Conservation (phyloP, 2,888 invertebrate genomes). For the Lochmaea capreae region DNA sequence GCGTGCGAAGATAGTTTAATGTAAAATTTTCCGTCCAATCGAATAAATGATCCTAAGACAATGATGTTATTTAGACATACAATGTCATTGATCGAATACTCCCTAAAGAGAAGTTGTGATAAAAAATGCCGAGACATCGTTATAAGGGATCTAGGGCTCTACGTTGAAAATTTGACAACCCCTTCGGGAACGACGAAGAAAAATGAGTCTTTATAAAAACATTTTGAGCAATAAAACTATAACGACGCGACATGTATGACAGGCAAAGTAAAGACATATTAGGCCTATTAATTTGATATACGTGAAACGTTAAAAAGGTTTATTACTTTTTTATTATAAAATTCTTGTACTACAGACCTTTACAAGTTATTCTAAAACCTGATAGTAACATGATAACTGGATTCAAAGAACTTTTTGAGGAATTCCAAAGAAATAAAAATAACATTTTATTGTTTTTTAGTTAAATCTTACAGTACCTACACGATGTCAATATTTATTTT, state of each 20-base stretch:
- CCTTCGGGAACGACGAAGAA: conserved; percentile 61
- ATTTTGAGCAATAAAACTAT: conserved; percentile 65
- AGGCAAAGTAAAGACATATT: conserved; percentile 47
- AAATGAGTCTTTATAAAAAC: conserved; percentile 66
- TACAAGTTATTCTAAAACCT: neutral
- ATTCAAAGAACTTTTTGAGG: no score
- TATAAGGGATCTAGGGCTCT: conserved; percentile 35
- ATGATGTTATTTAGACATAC: neutral
- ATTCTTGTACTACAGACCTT: neutral
- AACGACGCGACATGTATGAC: conserved; percentile 57
- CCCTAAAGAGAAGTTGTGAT: conserved; percentile 34
- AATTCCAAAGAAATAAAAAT: no score
- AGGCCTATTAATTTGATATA: conserved; percentile 45
- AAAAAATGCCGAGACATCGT: conserved; percentile 43
- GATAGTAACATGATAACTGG: neutral
- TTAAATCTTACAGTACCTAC: no score
- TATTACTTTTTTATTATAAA: conserved; percentile 2
- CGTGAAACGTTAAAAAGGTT: conserved; percentile 10
- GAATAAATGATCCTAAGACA: neutral
- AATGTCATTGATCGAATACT: conserved; percentile 8
- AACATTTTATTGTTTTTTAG: no score
- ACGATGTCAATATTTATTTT: no score
- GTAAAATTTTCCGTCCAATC: neutral
- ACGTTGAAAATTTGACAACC: conserved; percentile 60
- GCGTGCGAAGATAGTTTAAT: neutral